Base-by-base conservation (phyloP, 2,888 invertebrate species). In the Ligdia adustata region DNA sequence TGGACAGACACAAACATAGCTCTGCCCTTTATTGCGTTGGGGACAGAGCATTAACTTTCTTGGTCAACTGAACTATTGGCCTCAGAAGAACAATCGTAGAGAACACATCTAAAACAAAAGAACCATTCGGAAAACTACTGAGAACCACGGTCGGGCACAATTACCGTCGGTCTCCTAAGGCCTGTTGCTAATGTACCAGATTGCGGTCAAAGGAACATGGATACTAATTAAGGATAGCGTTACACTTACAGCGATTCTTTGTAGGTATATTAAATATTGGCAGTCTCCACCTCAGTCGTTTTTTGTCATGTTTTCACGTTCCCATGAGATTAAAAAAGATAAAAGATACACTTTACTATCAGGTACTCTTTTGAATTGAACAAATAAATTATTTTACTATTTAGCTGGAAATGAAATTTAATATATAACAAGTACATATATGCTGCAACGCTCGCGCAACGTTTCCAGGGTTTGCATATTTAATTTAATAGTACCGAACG, bases 151-250 rank as follows among this genome's bases (percentile, higher is more conserved):
- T 15, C 51, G 48, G 45, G 38, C 48, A 42, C 55, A 46, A 55
- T 49, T 55, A 52, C 49, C 52, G 24, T 40, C 33, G 27, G 45
- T 52, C 48, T 56, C 45, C 20, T 44, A 48, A 35, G 49, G 52
- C 38, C 42, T 55, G 49, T 35, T 52, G 46, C 47, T 52, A 53
- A 50, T 56, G 45, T 52, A 46, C 54, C 27, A 35, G 50, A 56
- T 57, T 57, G 54, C 49, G 54, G 54, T 49, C 46, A 40, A 43
- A 32, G 27, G 34, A 47, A 43, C 37, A 47, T 44, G 47, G 47
- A 35, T 43, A 46, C 55, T 50, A 57, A 57, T 55, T 57, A 55
- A 42, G 43, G 42, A 3, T 4, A 14, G 20, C 7, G 42, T 13
- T 38, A 1, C n/a, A 42, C 28, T 43, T 15, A 3, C 0, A 18